A percentile compares a stretch with the other conserved stretches of the same genome.
Conservation (phyloP, 2,113 vertebrate species). For the Anas platyrhynchos region DNA sequence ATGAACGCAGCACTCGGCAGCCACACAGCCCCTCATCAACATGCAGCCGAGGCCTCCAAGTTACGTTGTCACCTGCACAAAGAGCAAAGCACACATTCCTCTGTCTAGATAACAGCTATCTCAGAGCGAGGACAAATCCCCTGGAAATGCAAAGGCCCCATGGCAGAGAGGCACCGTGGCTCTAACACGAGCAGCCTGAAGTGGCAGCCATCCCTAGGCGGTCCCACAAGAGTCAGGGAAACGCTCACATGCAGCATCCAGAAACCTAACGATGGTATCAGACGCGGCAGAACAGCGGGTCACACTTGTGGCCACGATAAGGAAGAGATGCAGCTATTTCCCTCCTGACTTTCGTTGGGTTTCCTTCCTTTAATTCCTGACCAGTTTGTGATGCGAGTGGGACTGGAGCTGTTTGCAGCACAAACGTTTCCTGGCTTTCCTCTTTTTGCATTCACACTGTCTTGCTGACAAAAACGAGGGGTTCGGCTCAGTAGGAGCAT, state of each 20-base stretch:
- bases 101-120: background rate
- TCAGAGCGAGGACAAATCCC: background rate
- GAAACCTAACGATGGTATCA: background rate
- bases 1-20: background rate
- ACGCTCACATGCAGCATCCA: background rate
- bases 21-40: accelerated
- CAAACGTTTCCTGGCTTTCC: background rate
- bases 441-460: background rate
- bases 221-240: background rate
- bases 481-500: background rate
- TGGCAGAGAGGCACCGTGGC: background rate
- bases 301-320: background rate
- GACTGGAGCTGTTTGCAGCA: background rate
- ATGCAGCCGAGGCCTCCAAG: background rate
- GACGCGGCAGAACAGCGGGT: background rate
- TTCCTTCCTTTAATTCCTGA: background rate
- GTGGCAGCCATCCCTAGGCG: background rate
- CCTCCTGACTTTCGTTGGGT: background rate
- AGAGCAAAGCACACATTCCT: background rate
- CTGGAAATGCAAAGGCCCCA: accelerated
- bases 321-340: background rate
- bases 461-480: background rate
- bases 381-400: background rate
- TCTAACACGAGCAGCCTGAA: background rate
- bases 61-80: background rate